phyloP scores from a whole-genome alignment of 2,797 vertebrate species.

The Hylomyscus alleni region DNA sequence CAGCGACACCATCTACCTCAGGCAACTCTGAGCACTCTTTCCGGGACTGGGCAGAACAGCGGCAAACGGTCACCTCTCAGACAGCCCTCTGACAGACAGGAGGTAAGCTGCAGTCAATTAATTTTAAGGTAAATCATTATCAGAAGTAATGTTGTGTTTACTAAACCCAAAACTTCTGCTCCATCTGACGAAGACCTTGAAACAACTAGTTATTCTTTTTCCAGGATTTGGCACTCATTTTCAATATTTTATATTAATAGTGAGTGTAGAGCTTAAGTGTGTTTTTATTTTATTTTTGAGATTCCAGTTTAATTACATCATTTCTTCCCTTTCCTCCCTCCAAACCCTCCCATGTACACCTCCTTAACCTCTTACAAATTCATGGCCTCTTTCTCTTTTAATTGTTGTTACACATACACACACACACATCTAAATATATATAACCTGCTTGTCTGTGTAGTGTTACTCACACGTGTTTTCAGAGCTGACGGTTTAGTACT shows the following conservation, averaged over 20 bases:
- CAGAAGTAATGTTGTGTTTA: slow-evolving; percentile 49
- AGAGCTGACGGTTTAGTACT: background rate
- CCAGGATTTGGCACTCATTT: background rate
- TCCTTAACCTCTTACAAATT: background rate
- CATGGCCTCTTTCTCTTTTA: background rate
- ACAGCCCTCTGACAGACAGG: slow-evolving; percentile 62
- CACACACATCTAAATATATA: background rate
- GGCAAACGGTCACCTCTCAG: slow-evolving; percentile 66
- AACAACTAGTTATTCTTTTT: background rate
- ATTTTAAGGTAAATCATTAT: slow-evolving; percentile 53
- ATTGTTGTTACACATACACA: background rate
- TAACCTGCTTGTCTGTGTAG: background rate
- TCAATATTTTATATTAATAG: slow-evolving; percentile 34
- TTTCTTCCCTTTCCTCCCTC: background rate
- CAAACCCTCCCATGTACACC: no score
- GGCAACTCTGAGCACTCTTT: slow-evolving; percentile 78
- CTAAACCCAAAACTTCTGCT: background rate
- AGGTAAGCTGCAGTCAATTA: slow-evolving; percentile 84
- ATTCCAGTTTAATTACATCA: no score
- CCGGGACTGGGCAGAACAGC: slow-evolving; percentile 56
- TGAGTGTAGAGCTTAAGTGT: slow-evolving; percentile 11
- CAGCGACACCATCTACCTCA: slow-evolving; percentile 76
- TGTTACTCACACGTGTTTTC: background rate
- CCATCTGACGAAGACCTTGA: slow-evolving; percentile 9
- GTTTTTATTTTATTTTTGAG: background rate